Conservation (phyloP, 2,797 vertebrate species). For the Pantherophis vulpinus region DNA sequence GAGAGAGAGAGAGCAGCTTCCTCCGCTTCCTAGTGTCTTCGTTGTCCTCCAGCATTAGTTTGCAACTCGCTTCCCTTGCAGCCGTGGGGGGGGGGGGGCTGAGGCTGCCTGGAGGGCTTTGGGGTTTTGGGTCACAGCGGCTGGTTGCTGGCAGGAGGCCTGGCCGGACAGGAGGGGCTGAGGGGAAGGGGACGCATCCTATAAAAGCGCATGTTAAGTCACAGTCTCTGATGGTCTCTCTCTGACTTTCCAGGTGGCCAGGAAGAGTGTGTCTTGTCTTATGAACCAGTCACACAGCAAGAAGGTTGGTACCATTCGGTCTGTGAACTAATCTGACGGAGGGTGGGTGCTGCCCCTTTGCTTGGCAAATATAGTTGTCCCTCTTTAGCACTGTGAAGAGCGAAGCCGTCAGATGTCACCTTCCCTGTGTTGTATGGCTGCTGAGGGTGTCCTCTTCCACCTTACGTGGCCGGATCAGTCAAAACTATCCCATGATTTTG, state of each 20-base stretch:
- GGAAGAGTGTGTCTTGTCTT: conserved; percentile 93
- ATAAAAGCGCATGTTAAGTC: too few relatives aligned
- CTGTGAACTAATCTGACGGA: rapidly evolving
- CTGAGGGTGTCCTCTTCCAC: background rate
- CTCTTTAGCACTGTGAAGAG: background rate
- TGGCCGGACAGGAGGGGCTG: background rate
- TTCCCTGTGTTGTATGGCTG: background rate
- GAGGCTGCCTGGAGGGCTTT: too few relatives aligned
- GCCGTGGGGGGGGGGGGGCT: too few relatives aligned
- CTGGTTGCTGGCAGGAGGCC: background rate
- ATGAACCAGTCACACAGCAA: conserved; percentile 92
- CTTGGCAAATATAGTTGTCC: background rate
- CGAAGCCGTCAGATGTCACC: background rate
- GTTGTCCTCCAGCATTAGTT: background rate
- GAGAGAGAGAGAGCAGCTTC: too few relatives aligned
- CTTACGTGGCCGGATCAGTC: background rate
- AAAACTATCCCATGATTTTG: background rate
- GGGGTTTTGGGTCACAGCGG: background rate
- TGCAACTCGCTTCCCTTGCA: too few relatives aligned
- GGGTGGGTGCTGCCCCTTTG: background rate
- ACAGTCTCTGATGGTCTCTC: conserved; percentile 1
- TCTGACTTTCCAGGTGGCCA: conserved; percentile 82
- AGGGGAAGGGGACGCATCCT: rapidly evolving
- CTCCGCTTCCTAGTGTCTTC: background rate
- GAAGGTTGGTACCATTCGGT: conserved; percentile 81